Base-by-base conservation (phyloP, 2,888 invertebrate genomes). In the Eucriotettix oculatus region DNA sequence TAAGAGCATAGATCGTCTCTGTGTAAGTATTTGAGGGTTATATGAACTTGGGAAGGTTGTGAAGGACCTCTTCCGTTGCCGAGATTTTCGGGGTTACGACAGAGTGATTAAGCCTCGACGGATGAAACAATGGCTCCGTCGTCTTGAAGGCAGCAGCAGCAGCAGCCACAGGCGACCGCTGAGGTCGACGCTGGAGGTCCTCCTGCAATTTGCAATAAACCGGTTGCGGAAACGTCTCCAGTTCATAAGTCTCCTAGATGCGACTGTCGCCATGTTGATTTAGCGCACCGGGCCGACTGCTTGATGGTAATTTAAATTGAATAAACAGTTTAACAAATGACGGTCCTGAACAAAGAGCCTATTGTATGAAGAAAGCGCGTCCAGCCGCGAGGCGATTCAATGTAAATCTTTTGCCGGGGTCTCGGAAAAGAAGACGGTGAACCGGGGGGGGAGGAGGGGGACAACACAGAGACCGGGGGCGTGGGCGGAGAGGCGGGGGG, bases 301-400 rank as follows among this genome's bases (percentile, higher is more conserved):
- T 42, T 55, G 55, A 55, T 55, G 40, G 55, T 55, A 55, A 55
- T 55, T 55, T 55, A 55, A 55, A 55, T 55, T 55, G 55, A 55
- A 55, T 55, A 55, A 55, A 55, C 55, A 29, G 55, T 42, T 55
- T 17, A 55, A 55, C 55, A 55, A 55, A 55, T 55, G 55, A 55
- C 55, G 40, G 55, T 55, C 42, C 55, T 11, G 42, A n/a, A 55
- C 55, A 55, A 55, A 55, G 55, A 40, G 55, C 55, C 55, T 11
- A 55, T 55, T 55, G 55, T 55, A 40, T 55, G 55, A 48, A 48
- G 48, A 48, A 12, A 48, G 48, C 48, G 12, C 48, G 48, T 48
- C 48, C 48, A 48, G 48, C 48, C 48, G 48, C 14, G 3, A n/a
- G 48, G 12, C 48, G n/a, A 48, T 48, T 48, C 48, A 14, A 48